Percentiles rank a stretch among this genome's conserved stretches.
phyloP scores from a whole-genome alignment of 2,113 vertebrate genomes.

The Bombycilla garrulus region DNA sequence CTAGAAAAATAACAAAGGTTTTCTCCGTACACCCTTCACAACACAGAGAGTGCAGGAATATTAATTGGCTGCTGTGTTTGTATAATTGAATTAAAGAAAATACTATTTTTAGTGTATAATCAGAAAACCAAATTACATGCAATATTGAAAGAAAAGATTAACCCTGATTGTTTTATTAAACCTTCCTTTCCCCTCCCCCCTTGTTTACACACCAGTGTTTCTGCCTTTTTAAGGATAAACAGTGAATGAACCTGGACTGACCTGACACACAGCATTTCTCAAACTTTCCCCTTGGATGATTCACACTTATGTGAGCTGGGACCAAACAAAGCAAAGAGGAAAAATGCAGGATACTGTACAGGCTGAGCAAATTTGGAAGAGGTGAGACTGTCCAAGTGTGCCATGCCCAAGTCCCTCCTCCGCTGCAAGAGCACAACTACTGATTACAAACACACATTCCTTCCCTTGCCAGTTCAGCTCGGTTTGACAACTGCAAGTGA shows the following conservation, averaged over 20 bases:
- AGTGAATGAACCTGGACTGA: conserved; percentile 38
- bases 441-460: background rate
- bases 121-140: background rate
- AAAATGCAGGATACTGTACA: background rate
- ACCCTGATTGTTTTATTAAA: background rate
- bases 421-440: background rate
- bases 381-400: background rate
- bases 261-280: conserved; percentile 44
- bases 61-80: background rate
- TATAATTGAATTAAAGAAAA: conserved; percentile 20
- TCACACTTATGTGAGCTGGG: conserved; percentile 7
- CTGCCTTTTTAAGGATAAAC: conserved; percentile 26
- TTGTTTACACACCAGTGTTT: conserved; percentile 34
- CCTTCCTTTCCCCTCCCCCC: background rate
- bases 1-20: conserved; percentile 12
- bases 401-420: background rate
- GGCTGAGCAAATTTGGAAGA: background rate
- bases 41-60: background rate
- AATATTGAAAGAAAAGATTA: conserved; percentile 18
- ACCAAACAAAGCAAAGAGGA: background rate
- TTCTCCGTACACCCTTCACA: background rate
- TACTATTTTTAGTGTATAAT: background rate
- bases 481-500: background rate
- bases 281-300: conserved; percentile 2
- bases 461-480: background rate